Conservation (phyloP, 1,140 invertebrate species). For the Aphis gossypii region DNA sequence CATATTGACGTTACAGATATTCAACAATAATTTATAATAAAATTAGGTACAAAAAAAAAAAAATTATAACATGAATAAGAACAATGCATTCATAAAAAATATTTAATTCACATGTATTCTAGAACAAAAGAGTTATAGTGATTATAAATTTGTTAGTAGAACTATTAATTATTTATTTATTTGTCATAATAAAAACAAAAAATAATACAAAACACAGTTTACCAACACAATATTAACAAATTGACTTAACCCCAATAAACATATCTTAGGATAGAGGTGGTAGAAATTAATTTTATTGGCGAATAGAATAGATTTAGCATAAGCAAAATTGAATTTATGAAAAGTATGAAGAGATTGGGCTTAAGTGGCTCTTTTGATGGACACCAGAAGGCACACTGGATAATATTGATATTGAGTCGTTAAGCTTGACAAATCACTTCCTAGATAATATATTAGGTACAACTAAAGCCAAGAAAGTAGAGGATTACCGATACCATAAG, state of each 20-base stretch:
- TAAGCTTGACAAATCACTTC: neutral
- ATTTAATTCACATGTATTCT: neutral
- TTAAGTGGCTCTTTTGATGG: neutral
- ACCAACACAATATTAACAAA: no score
- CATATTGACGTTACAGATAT: no score
- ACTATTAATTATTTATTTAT: no score
- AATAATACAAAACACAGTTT: no score
- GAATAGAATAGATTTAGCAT: neutral
- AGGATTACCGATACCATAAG: neutral
- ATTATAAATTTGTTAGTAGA: neutral
- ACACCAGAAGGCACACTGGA: neutral
- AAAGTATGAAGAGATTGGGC: neutral
- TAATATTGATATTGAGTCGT: slow-evolving; percentile 3
- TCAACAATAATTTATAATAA: no score
- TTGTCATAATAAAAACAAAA: no score
- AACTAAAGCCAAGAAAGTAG: neutral
- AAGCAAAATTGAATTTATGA: neutral
- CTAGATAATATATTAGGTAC: neutral
- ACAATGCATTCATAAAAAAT: neutral
- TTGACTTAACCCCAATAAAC: no score
- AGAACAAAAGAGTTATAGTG: neutral
- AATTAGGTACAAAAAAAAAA: no score
- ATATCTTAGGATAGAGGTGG: no score
- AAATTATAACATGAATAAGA: no score
- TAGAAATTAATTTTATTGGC: neutral